Percentiles rank a stretch among this genome's conserved stretches.
Conservation (phyloP, 2,888 invertebrate genomes). For the Andrena dorsata region DNA sequence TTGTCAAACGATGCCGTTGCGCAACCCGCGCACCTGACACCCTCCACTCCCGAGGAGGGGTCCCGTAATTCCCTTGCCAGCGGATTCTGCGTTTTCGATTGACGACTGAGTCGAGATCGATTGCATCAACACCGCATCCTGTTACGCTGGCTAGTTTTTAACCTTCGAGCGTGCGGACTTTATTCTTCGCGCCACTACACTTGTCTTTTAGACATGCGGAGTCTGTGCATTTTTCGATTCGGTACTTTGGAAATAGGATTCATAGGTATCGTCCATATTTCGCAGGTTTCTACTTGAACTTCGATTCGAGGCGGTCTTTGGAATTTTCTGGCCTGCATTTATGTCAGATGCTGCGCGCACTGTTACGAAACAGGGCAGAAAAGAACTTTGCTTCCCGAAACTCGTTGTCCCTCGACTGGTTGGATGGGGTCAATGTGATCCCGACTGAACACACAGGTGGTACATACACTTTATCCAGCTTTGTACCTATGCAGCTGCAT, state of each 20-base stretch:
- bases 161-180: constrained; percentile 32
- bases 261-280: background rate
- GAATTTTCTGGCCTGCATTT: too few species aligned
- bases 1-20: constrained; percentile 74
- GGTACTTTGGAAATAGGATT: background rate
- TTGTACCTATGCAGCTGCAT: too few species aligned
- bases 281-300: too few species aligned
- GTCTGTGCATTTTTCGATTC: background rate
- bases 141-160: constrained; percentile 43
- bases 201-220: background rate
- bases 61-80: constrained; percentile 61
- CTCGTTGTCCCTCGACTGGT: too few species aligned
- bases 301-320: too few species aligned
- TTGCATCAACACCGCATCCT: constrained; percentile 62
- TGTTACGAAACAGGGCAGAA: too few species aligned
- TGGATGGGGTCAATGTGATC: too few species aligned
- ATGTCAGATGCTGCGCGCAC: too few species aligned
- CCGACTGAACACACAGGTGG: too few species aligned
- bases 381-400: background rate
- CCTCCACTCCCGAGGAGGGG: constrained; percentile 42
- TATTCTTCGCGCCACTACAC: background rate
- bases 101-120: constrained; percentile 54
- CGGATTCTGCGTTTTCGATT: constrained; percentile 57
- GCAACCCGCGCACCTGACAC: constrained; percentile 76
- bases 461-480: too few species aligned